Base-by-base conservation (phyloP, 2,888 invertebrate species). In the Dicycla oo region DNA sequence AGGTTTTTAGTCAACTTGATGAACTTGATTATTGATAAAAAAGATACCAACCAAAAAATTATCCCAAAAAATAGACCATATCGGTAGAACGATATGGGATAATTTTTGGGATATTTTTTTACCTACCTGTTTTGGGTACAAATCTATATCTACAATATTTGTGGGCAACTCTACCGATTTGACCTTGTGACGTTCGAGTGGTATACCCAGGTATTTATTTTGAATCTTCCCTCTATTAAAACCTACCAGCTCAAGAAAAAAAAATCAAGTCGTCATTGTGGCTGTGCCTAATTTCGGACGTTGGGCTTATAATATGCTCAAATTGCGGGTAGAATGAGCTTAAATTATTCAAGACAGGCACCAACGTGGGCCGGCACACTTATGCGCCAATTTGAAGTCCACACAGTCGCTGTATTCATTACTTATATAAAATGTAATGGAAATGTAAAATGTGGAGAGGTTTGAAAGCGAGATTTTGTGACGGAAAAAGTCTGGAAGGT, bases 241-340 rank as follows among this genome's bases (percentile, higher is more conserved):
- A 72, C 30, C 1, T 34, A 74, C n/a, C 38, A 7, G 13, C 20
- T 18, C n/a, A 54, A 73, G 54, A 66, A 34, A 34, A 34, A 34
- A 34, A 34, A 34, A 3, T 67, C 18, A 61, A 20, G 56, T 30
- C 53, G 15, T 54, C 58, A 23, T 26, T 43, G 51, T 77, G 75
- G 81, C 73, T 79, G 81, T 67, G 76, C 53, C 67, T 86, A 83
- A 84, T 80, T 88, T 87, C 73, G 81, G 75, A 78, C 80, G 64
- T 82, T 82, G 86, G 86, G 83, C 84, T 90, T 89, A 91, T 91
- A 91, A 92, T 92, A 92, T 90, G 90, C 87, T 86, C 88, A 90
- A 91, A 91, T 92, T 90, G 85, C 62, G 86, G 75, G 81, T 72
- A 76, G 78, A 73, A 78, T 75, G 67, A 65, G 77, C 68, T 81